Base-by-base conservation (phyloP, 2,113 vertebrate genomes). In the Panthera leo region DNA sequence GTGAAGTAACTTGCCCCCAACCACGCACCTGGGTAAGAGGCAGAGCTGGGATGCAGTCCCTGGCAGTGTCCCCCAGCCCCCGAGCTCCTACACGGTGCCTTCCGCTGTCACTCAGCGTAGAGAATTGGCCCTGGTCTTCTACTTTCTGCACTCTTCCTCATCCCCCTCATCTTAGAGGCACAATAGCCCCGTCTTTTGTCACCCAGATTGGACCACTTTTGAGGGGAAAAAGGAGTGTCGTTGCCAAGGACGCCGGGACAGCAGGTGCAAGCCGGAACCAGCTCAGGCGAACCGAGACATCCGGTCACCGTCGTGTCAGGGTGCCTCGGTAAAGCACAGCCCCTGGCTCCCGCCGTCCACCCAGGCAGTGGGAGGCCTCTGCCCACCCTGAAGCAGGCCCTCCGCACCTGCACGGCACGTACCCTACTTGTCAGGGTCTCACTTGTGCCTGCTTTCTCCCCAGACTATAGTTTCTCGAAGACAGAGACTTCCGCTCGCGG, bases 251-350 rank as follows among this genome's bases (percentile, higher is more conserved):
- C 42, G 39, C 25, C 2, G 19, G 75, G 70, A 14, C 34, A 11
- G 7, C 27, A 25, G 31, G 25, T 0, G 0, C 16, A 25, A 51
- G 18, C 2, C 1, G 36, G 55, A 7, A 15, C 34, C 1, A 13
- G 11, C 70, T 21, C 65, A 16, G 95, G 51, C 16, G 75, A 31
- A 75, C 5, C 0, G 5, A 45, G 18, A 53, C 85, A 53, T n/a
- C 82, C 16, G 48, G 71, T n/a, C 25, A 12, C 85, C 36, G 21
- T 2, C 9, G 51, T 12, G 14, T 4, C 1, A n/a, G 25, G 9
- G 58, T 21, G 3, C 51, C 12, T 31, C 15, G 45, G 61, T 58
- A 39, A 15, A 58, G n/a, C n/a, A 21, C n/a, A 5, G 9, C 31
- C 34, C 39, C 67, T 21, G 34, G n/a, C 5, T 39, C 29, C 48